phyloP scores from a whole-genome alignment of 1,140 invertebrate species.

The Magallana gigas region DNA sequence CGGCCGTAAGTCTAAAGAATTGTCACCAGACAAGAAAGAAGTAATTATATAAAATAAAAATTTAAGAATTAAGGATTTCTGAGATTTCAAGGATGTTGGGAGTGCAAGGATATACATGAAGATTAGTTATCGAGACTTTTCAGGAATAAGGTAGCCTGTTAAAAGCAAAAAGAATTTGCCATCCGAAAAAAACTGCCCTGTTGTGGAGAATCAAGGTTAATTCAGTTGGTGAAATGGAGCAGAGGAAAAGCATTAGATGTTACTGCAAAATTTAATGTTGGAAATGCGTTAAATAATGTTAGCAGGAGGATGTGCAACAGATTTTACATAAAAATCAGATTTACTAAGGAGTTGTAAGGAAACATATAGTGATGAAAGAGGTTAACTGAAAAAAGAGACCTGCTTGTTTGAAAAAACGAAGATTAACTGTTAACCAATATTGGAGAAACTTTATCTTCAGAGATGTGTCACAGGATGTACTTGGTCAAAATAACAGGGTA shows the following conservation, averaged over 20 bases:
- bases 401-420: slow-evolving; percentile 37
- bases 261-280: slow-evolving; percentile 39
- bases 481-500: slow-evolving; percentile 40
- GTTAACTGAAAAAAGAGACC: slow-evolving; percentile 35
- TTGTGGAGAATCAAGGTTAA: slow-evolving; percentile 22
- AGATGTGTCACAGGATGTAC: slow-evolving; percentile 39
- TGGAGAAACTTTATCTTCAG: slow-evolving; percentile 49
- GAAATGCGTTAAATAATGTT: slow-evolving; percentile 31
- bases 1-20: slow-evolving; percentile 42
- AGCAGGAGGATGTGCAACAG: slow-evolving; percentile 32
- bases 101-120: slow-evolving; percentile 31
- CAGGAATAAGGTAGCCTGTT: background rate
- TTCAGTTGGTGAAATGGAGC: slow-evolving; percentile 38
- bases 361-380: slow-evolving; percentile 43
- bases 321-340: slow-evolving; percentile 42
- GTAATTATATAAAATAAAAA: slow-evolving; percentile 17
- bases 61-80: slow-evolving; percentile 30
- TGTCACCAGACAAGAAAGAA: slow-evolving; percentile 45
- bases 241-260: slow-evolving; percentile 42
- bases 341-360: slow-evolving; percentile 35
- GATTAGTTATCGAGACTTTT: slow-evolving; percentile 33
- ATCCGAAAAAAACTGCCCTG: slow-evolving; percentile 31
- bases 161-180: slow-evolving; percentile 7
- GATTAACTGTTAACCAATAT: slow-evolving; percentile 35
- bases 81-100: slow-evolving; percentile 41